Conservation (phyloP, 1,140 invertebrate species). For the Lamellibrachia luymesi region DNA sequence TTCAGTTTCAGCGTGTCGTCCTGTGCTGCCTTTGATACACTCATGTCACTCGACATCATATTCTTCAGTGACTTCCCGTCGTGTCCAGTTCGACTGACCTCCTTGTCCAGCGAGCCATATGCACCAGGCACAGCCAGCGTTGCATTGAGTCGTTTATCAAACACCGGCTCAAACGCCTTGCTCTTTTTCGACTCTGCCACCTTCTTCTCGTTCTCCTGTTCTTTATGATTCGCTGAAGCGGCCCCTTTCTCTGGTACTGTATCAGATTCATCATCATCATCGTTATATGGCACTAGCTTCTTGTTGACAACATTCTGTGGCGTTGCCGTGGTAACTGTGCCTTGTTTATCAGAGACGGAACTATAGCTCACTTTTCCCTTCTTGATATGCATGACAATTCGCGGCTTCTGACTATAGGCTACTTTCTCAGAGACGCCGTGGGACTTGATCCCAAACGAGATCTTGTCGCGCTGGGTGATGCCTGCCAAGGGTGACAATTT, state of each 20-base stretch:
- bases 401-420: slow-evolving; percentile 32
- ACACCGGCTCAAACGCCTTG: slow-evolving; percentile 27
- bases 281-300: slow-evolving; percentile 50
- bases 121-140: slow-evolving; percentile 43
- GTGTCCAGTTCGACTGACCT: slow-evolving; percentile 27
- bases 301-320: slow-evolving; percentile 27
- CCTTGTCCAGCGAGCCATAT: slow-evolving; percentile 32
- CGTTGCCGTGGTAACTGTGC: slow-evolving; percentile 25
- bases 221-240: slow-evolving; percentile 20
- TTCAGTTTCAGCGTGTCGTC: slow-evolving; percentile 12
- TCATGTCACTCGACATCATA: background rate
- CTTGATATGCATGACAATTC: slow-evolving; percentile 55
- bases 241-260: background rate
- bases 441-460: slow-evolving; percentile 42
- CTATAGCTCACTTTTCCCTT: slow-evolving; percentile 45
- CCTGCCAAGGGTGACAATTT: background rate
- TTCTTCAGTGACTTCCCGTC: slow-evolving; percentile 13
- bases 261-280: slow-evolving; percentile 52
- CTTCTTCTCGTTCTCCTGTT: background rate
- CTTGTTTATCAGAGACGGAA: slow-evolving; percentile 33
- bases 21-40: background rate
- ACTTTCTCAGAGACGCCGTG: background rate
- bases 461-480: slow-evolving; percentile 40
- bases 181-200: background rate
- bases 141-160: slow-evolving; percentile 41